Base-by-base conservation (phyloP, 2,888 invertebrate genomes). In the Lasioglossum leucozonium region DNA sequence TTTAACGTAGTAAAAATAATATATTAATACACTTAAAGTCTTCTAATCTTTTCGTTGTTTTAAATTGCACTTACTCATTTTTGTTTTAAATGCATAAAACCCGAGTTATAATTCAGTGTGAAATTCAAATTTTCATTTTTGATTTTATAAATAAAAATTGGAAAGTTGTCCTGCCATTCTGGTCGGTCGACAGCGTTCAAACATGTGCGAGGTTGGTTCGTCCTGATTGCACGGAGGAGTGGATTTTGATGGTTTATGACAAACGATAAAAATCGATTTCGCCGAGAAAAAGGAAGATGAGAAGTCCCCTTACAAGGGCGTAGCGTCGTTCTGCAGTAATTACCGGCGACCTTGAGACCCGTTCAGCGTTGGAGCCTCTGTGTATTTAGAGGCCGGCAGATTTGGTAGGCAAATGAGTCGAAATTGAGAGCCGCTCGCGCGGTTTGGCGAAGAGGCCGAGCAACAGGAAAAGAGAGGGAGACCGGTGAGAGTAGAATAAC, bases 341-440 rank as follows among this genome's bases (percentile, higher is more conserved):
- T 91, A 90, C 85, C 72, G 83, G 62, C 86, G 90, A 86, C 90
- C 90, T 91, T 91, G 90, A 82, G 86, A 88, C 81, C 88, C 88
- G 87, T 85, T 90, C 90, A 82, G 85, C 86, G 83, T 85, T 83
- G 78, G 80, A 88, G 85, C 72, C 73, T 69, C 89, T 76, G 86
- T 86, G 83, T 90, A 90, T 91, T 90, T 91, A 90, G 88, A 82
- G 90, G 87, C 82, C 82, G 89, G 42, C 79, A 72, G 76, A 91
- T 90, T 91, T 91, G 91, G 91, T 91, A 91, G 89, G 91, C 91
- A 91, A 91, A 91, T 91, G 90, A 91, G 89, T 87, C 90, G 91
- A 91, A 91, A 91, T 91, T 90, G 90, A 90, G 89, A 89, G 88
- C 73, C 87, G 87, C 81, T 81, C 37, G 62, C 76, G 74, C 65